A percentile compares a stretch with the other conserved stretches of the same genome.
These are phyloP conservation scores for Azemiops feae DNA, from an alignment of 2,113 vertebrate genomes.

Conservation along the genomic window DNA sequence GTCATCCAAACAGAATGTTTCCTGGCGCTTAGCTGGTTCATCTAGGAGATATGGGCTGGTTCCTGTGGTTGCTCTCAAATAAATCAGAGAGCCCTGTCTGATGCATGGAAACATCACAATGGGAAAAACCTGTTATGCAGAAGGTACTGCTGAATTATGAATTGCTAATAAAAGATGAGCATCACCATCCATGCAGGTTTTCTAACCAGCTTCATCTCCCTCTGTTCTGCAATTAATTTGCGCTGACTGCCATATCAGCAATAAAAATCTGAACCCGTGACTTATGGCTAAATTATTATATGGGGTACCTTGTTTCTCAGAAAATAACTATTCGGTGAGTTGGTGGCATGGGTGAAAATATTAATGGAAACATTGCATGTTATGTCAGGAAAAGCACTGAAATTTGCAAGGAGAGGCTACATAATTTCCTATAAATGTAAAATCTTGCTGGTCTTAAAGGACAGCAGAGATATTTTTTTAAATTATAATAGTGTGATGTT, in stretches of 20 bases:
- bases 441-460: not conserved
- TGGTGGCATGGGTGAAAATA: not conserved
- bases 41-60: not conserved
- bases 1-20: constrained; percentile 1
- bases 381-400: too few species aligned
- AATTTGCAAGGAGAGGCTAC: not conserved
- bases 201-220: not conserved
- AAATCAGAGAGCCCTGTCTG: constrained; percentile 4
- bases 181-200: not conserved
- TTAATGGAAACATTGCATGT: not conserved
- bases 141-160: constrained; percentile 15
- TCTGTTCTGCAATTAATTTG: constrained; percentile 11
- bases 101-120: not conserved
- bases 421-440: not conserved
- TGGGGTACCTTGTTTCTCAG: not conserved
- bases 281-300: not conserved
- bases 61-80: not conserved
- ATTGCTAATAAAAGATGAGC: not conserved
- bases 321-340: not conserved
- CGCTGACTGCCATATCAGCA: not conserved
- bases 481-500: not conserved
- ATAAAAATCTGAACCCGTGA: not conserved
- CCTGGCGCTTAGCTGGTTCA: not conserved
- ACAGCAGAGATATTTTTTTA: not conserved
- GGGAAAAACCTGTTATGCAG: not conserved